phyloP scores from a whole-genome alignment of 2,797 vertebrate species.

The Mus minutoides region DNA sequence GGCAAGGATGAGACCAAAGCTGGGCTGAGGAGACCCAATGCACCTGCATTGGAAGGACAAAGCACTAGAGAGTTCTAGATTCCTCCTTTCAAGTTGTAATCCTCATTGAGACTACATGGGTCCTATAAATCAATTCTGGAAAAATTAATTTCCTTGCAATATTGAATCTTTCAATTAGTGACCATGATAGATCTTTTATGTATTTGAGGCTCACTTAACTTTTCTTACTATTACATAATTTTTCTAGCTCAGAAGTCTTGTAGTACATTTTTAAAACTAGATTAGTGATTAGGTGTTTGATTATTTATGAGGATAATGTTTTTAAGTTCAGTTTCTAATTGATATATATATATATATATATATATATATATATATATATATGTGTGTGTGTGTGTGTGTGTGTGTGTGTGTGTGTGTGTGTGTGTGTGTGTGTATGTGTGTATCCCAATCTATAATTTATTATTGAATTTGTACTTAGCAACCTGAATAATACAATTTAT shows the following conservation, averaged over 20 bases:
- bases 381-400: too few species aligned
- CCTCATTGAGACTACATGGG: not conserved
- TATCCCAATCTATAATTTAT: not conserved
- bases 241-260: not conserved
- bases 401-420: too few species aligned
- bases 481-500: not conserved
- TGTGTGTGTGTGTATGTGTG: too few species aligned
- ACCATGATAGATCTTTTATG: not conserved
- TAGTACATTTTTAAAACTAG: not conserved
- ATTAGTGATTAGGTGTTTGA: not conserved
- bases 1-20: not conserved
- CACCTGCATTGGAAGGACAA: not conserved
- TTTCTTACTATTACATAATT: not conserved
- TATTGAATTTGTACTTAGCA: not conserved
- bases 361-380: too few species aligned
- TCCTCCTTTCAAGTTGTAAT: not conserved
- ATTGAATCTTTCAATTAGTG: not conserved
- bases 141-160: conserved; percentile 9
- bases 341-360: too few species aligned
- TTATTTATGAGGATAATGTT: not conserved
- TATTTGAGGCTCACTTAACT: not conserved
- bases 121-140: not conserved
- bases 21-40: not conserved
- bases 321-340: not conserved
- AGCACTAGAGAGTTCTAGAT: not conserved